phyloP scores from a whole-genome alignment of 2,888 invertebrate genomes.

The Sarcophaga rosellei region DNA sequence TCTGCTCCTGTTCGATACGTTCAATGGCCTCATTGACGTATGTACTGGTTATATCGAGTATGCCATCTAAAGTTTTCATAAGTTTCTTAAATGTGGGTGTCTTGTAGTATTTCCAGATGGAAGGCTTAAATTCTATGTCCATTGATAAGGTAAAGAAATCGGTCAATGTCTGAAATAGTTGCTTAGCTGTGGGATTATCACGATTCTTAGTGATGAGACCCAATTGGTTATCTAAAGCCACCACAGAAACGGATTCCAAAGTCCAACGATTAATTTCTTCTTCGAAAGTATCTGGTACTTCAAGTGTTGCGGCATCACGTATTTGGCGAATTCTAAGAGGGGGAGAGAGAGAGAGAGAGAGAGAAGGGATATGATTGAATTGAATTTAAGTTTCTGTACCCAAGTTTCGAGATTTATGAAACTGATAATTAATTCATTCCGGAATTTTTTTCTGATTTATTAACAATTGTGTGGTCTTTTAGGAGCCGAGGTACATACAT shows the following conservation, averaged over 20 bases:
- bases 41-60: constrained; percentile 72
- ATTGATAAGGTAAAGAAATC: constrained; percentile 59
- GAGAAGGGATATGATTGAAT: too few species aligned
- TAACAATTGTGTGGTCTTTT: too few species aligned
- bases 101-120: constrained; percentile 71
- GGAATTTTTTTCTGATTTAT: too few species aligned
- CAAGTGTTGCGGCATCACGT: constrained; percentile 74
- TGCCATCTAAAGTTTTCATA: constrained; percentile 72
- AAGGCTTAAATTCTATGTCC: constrained; percentile 73
- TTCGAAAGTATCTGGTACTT: constrained; percentile 81
- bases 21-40: constrained; percentile 78
- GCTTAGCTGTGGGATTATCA: constrained; percentile 66
- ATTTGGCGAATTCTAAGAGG: constrained; percentile 76
- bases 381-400: too few species aligned
- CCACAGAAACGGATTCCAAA: constrained; percentile 82
- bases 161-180: constrained; percentile 69
- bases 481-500: too few species aligned
- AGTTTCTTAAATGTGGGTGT: constrained; percentile 72
- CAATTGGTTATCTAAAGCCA: constrained; percentile 80
- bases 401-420: too few species aligned
- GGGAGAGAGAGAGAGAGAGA: not conserved
- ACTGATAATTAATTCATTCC: too few species aligned
- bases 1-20: constrained; percentile 70
- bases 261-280: constrained; percentile 84
- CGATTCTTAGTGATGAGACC: constrained; percentile 72